Conservation (phyloP, 2,888 invertebrate genomes). For the Frankliniella intonsa region DNA sequence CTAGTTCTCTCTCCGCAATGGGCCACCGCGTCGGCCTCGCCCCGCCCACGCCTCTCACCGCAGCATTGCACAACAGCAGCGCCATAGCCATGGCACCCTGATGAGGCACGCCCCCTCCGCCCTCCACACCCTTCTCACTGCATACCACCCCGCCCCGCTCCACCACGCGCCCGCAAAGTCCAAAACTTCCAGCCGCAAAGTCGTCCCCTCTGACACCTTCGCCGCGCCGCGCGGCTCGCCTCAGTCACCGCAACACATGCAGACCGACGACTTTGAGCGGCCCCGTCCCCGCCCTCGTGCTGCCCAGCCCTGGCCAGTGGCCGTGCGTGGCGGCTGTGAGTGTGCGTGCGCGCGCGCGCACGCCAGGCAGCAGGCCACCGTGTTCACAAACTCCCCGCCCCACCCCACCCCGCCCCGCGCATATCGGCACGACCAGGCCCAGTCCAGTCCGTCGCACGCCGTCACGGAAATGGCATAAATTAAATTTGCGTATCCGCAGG, state of each 20-base stretch:
- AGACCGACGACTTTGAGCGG: no score
- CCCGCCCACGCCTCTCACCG: background rate
- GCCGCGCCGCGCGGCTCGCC: background rate
- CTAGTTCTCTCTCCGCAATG: background rate
- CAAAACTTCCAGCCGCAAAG: slow-evolving; percentile 3
- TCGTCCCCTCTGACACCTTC: background rate
- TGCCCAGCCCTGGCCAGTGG: background rate
- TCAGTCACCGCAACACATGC: no score
- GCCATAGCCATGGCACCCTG: no score
- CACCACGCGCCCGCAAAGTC: background rate
- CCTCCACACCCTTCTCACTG: background rate
- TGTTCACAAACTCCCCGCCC: no score
- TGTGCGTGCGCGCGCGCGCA: background rate
- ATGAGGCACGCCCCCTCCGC: background rate
- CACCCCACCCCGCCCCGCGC: no score
- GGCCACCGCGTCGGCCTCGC: background rate
- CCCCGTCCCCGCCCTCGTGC: background rate
- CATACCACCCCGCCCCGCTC: background rate
- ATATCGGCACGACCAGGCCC: no score
- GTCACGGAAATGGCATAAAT: no score
- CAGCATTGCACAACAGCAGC: no score
- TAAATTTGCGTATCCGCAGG: no score
- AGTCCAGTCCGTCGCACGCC: background rate
- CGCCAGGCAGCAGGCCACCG: background rate
- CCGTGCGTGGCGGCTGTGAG: background rate